Percentiles rank a stretch among this genome's conserved stretches.
Conservation (phyloP, 1,140 invertebrate species). For the Mycetomoellerius zeteki region DNA sequence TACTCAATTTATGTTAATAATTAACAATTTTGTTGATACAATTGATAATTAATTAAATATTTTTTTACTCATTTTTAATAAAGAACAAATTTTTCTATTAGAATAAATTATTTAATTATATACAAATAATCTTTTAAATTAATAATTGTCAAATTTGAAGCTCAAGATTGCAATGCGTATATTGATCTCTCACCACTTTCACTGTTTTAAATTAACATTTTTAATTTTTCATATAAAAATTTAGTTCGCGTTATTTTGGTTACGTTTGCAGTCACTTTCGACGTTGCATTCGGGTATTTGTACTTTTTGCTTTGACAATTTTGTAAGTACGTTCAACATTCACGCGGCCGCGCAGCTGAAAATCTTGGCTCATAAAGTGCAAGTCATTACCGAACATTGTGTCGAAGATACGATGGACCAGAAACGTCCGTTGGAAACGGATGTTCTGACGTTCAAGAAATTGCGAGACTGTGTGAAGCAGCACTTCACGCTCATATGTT, state of each 20-base stretch:
- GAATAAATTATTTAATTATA: not conserved
- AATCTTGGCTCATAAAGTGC: slow-evolving; percentile 67
- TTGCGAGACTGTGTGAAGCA: slow-evolving; percentile 59
- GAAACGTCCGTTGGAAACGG: not conserved
- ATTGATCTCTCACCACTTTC: no score
- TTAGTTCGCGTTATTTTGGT: not conserved
- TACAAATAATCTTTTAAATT: not conserved
- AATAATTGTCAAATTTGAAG: no score
- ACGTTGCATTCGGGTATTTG: slow-evolving; percentile 65
- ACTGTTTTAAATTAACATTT: not conserved
- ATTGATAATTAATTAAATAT: not conserved
- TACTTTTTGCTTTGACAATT: slow-evolving; percentile 74
- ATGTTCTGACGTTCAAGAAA: slow-evolving; percentile 17
- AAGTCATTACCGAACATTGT: slow-evolving; percentile 21
- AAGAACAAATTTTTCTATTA: not conserved
- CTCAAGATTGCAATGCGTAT: no score
- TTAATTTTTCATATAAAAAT: not conserved
- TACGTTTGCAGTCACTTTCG: slow-evolving; percentile 60
- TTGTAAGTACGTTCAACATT: slow-evolving; percentile 71
- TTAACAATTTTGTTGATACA: not conserved
- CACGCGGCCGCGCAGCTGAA: slow-evolving; percentile 72
- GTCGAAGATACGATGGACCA: not conserved
- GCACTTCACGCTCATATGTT: slow-evolving; percentile 65
- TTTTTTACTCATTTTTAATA: not conserved
- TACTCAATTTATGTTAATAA: not conserved